Percentiles rank a stretch among this genome's conserved stretches.
phyloP scores from a whole-genome alignment of 2,113 vertebrate genomes.

The Bostrychus sinensis region DNA sequence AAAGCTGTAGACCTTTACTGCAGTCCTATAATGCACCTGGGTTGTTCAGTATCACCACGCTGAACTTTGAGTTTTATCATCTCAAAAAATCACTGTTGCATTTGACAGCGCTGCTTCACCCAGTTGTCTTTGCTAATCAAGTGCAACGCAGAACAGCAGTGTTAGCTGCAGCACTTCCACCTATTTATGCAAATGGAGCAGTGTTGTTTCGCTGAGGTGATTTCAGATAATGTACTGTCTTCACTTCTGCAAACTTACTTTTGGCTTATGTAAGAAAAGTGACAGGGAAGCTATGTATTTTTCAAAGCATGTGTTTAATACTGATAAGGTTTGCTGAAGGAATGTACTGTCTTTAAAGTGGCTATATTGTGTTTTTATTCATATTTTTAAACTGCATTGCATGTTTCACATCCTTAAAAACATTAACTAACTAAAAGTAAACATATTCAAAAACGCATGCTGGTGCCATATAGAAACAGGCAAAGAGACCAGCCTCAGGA shows the following conservation, averaged over 20 bases:
- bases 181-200: constrained; percentile 45
- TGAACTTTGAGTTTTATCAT: constrained; percentile 6
- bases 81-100: constrained; percentile 16
- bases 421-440: too few species aligned
- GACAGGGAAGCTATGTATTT: background rate
- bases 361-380: too few species aligned
- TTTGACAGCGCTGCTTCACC: constrained; percentile 37
- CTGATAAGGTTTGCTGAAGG: constrained; percentile 4
- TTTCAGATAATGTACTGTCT: constrained; percentile 12
- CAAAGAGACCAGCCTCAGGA: too few species aligned
- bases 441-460: too few species aligned
- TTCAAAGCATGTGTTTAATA: background rate
- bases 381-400: too few species aligned
- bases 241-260: background rate
- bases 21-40: constrained; percentile 47
- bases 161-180: constrained; percentile 33
- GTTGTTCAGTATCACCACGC: constrained; percentile 37
- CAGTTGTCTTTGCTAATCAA: constrained; percentile 46
- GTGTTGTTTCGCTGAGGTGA: constrained; percentile 14
- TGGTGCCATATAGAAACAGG: too few species aligned
- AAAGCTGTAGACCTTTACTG: constrained; percentile 2
- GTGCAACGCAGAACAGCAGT: constrained; percentile 22
- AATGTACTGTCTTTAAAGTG: background rate
- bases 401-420: too few species aligned
- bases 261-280: background rate